Evolutionary conservation across 2,888 invertebrate species (phyloP).

Genomic region (Mythimna loreyi): DNA sequence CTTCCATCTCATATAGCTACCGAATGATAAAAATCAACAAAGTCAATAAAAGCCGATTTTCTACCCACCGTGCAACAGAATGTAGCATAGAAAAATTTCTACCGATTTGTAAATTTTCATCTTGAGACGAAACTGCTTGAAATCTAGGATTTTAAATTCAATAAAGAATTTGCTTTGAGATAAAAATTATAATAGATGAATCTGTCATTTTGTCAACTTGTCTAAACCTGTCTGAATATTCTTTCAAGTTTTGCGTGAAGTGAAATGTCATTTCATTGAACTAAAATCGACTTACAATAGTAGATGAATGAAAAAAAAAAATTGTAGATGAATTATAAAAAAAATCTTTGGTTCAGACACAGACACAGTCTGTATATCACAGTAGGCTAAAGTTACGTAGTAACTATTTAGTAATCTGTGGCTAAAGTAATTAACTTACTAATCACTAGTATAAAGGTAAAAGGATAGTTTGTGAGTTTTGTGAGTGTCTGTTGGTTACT

Average conservation of each 20-base stretch:
- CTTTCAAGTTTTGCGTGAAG: neutral
- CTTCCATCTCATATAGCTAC: no score
- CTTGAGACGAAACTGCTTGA: conserved; percentile 4
- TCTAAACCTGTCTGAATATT: neutral
- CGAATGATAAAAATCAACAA: no score
- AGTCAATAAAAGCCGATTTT: no score
- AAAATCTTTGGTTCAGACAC: neutral
- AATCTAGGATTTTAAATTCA: conserved; percentile 12
- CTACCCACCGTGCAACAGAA: no score
- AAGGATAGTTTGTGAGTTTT: no score
- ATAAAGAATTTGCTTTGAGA: conserved; percentile 16
- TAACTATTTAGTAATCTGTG: no score
- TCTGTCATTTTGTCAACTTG: neutral
- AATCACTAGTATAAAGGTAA: no score
- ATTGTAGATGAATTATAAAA: no score
- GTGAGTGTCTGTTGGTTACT: no score
- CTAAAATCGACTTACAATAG: neutral
- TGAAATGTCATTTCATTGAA: neutral
- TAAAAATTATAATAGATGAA: conserved; percentile 10
- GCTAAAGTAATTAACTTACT: neutral
- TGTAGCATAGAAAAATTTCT: conserved; percentile 5
- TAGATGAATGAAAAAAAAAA: no score
- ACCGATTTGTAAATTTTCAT: conserved; percentile 12
- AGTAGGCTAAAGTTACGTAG: no score
- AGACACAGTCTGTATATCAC: neutral